Base-by-base conservation (phyloP, 1,140 invertebrate genomes). In the Pseudomyrmex cubaensis region DNA sequence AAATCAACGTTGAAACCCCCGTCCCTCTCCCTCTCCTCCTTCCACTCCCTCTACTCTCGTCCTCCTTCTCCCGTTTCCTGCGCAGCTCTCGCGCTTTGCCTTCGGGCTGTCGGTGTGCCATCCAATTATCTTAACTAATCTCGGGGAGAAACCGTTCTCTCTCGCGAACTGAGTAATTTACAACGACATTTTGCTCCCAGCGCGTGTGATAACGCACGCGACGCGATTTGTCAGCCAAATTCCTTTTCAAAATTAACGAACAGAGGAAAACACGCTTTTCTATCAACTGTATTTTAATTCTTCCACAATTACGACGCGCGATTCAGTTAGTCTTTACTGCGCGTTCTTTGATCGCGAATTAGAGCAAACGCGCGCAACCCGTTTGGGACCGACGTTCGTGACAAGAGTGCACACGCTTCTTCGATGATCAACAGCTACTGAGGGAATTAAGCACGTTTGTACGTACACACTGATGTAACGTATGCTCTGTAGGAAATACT, bases 111-210 rank as follows among this genome's bases (percentile, higher is more conserved):
- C 13, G 50, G 13, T 44, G 15, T 80, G 54, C 59, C 86, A 89
- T 89, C 84, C 90, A 92, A 92, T 92, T 92, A 92, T 74, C 90
- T 85, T 91, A 89, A 90, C 87, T 92, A 91, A 92, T 92, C 89
- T 90, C 83, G 57, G 77, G 57, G 83, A 76, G 67, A 74, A 74
- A 63, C 56, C 48, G 62, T 62, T 85, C 48, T 7, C 56, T 35
- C 35, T 35, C 35, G 35, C 35, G 5, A 75, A 64, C 67, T 84
- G 77, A 85, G 87, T 90, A 90, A 90, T 91, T 90, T 86, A 89
- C 90, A 85, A 67, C 80, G 87, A 90, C 87, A 90, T 84, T 75
- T 84, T 73, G 67, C 25, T 83, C 46, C 17, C 73, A 70, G 72
- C 50, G 44, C 54, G 59, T 64, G 13, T 52, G 35, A 52, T 22